These are phyloP conservation scores for Rafetus swinhoei DNA, from an alignment of 2,113 vertebrate genomes.

Conservation along the genomic window DNA sequence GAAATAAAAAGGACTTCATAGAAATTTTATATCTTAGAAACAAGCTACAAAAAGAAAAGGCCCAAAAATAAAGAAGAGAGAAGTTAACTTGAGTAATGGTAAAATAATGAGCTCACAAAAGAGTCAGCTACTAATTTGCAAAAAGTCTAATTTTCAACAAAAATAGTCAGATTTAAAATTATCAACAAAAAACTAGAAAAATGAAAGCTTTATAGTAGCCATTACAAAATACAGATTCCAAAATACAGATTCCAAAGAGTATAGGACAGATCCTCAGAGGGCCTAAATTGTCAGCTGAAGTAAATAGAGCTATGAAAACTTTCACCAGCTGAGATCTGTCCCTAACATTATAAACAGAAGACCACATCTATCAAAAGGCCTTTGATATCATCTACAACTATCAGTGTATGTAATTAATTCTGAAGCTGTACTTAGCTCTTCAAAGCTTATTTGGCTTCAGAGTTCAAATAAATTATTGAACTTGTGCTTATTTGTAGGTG, in stretches of 20 bases:
- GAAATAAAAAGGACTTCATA: not conserved
- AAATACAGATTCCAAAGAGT: not conserved
- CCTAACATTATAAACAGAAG: not conserved
- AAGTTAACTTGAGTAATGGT: not conserved
- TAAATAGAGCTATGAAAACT: rapidly evolving
- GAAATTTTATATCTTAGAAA: not conserved
- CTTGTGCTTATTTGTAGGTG: not conserved
- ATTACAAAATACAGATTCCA: not conserved
- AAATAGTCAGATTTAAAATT: not conserved
- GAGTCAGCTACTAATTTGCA: not conserved
- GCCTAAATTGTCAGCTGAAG: not conserved
- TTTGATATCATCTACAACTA: not conserved
- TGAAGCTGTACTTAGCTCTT: not conserved
- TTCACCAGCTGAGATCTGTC: not conserved
- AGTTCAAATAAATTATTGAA: not conserved
- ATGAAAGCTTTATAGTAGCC: not conserved
- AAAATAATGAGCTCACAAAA: not conserved
- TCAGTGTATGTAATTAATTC: not conserved
- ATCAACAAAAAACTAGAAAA: not conserved
- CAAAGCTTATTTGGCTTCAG: not conserved
- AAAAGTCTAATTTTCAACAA: not conserved
- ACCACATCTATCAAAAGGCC: not conserved
- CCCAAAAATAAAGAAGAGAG: not conserved
- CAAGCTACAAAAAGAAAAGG: not conserved
- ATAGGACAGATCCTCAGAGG: not conserved